phyloP scores from a whole-genome alignment of 2,113 vertebrate species.

The Corydoras maculifer region DNA sequence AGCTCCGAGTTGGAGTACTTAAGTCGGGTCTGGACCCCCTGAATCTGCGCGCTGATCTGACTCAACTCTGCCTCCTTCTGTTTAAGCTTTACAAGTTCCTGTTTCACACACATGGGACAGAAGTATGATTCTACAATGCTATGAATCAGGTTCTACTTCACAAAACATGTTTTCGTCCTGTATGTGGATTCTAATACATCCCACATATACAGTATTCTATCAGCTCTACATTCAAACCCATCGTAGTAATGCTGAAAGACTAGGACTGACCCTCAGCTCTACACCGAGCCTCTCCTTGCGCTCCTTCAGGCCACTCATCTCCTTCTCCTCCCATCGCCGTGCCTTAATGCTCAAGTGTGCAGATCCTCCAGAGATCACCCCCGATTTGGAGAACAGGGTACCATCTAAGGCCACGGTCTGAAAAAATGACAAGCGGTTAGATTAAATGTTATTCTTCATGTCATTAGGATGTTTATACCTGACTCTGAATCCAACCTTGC shows the following conservation, averaged over 20 bases:
- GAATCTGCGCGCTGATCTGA: conserved; percentile 68
- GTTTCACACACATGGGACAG: conserved; percentile 14
- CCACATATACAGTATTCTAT: too few species aligned
- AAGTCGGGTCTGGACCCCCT: conserved; percentile 78
- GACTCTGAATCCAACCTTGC: conserved; percentile 64
- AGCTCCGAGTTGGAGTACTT: conserved; percentile 38
- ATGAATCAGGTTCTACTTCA: too few species aligned
- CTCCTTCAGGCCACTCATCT: conserved; percentile 73
- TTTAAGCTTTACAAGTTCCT: conserved; percentile 76
- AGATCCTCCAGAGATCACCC: conserved; percentile 90
- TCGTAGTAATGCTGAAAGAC: too few species aligned
- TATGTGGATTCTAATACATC: too few species aligned
- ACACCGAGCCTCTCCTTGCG: conserved; percentile 65
- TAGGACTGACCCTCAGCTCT: conserved; percentile 75
- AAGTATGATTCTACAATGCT: too few species aligned
- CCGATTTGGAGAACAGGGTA: conserved; percentile 89
- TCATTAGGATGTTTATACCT: too few species aligned
- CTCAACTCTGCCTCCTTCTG: conserved; percentile 84
- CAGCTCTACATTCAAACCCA: too few species aligned
- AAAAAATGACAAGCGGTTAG: conserved; percentile 18
- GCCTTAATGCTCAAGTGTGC: conserved; percentile 80
- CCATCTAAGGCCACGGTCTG: conserved; percentile 90
- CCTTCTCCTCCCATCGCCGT: conserved; percentile 84
- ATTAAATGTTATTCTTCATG: too few species aligned
- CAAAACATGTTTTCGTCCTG: too few species aligned